Conservation (phyloP, 2,113 vertebrate genomes). For the Callithrix jacchus region DNA sequence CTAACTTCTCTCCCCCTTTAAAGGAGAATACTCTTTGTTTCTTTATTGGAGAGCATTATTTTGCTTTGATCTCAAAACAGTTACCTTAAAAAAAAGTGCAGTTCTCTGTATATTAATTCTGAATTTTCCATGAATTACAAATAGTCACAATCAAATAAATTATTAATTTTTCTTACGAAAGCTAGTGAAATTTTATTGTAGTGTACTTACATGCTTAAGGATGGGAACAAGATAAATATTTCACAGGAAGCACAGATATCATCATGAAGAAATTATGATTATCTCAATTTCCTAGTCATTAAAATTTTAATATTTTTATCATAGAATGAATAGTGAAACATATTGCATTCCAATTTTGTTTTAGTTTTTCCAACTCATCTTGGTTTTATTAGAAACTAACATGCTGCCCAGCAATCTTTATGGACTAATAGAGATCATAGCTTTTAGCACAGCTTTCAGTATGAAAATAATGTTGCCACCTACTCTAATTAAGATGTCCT, state of each 20-base stretch:
- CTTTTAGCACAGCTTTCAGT: constrained; percentile 63
- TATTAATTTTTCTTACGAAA: background rate
- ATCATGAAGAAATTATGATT: constrained; percentile 32
- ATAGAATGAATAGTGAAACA: constrained; percentile 37
- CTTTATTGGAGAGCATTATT: background rate
- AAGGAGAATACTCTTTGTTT: background rate
- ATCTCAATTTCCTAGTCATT: constrained; percentile 34
- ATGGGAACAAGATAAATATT: background rate
- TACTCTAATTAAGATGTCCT: constrained; percentile 60
- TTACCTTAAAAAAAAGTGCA: background rate
- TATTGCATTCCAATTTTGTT: background rate
- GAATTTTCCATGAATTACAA: background rate
- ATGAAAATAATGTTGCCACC: constrained; percentile 43
- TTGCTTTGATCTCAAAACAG: background rate
- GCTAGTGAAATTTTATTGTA: background rate
- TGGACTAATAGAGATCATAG: constrained; percentile 47
- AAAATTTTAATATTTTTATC: constrained; percentile 57
- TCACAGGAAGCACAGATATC: background rate
- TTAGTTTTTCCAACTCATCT: constrained; percentile 57
- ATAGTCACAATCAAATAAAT: background rate
- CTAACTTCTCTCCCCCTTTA: background rate
- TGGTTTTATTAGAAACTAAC: constrained; percentile 59
- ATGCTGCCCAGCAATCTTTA: constrained; percentile 50
- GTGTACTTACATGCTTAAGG: background rate
- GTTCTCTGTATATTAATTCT: background rate